Evolutionary conservation across 2,113 vertebrate species (phyloP).

Genomic region (Stegostoma tigrinum): DNA sequence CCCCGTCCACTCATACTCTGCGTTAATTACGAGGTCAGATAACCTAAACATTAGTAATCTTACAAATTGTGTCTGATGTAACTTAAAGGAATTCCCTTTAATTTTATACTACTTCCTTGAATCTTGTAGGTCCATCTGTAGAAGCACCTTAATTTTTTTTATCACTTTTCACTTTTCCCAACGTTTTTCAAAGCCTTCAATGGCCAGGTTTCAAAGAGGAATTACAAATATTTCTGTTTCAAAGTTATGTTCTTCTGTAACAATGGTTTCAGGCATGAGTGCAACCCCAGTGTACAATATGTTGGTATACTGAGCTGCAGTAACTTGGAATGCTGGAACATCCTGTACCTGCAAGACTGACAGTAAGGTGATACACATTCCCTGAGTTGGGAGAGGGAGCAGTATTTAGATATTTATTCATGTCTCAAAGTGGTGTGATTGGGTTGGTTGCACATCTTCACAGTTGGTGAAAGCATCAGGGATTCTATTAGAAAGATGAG

Average conservation of each 20-base stretch:
- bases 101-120: not conserved
- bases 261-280: not conserved
- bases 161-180: not conserved
- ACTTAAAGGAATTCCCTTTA: not conserved
- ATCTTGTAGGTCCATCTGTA: not conserved
- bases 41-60: not conserved
- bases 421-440: not conserved
- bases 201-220: not conserved
- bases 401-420: not conserved
- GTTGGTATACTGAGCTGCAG: not conserved
- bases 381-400: not conserved
- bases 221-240: not conserved
- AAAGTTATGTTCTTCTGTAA: not conserved
- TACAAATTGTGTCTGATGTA: not conserved
- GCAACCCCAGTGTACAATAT: not conserved
- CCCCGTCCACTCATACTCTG: not conserved
- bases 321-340: not conserved
- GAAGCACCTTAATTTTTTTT: not conserved
- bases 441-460: not conserved
- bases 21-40: not conserved
- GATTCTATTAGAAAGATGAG: not conserved
- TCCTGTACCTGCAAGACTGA: not conserved
- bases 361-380: not conserved
- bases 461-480: not conserved
- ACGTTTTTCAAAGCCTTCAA: not conserved